Evolutionary conservation across 2,113 vertebrate genomes (phyloP).

Genomic region (Syngnathus floridae): DNA sequence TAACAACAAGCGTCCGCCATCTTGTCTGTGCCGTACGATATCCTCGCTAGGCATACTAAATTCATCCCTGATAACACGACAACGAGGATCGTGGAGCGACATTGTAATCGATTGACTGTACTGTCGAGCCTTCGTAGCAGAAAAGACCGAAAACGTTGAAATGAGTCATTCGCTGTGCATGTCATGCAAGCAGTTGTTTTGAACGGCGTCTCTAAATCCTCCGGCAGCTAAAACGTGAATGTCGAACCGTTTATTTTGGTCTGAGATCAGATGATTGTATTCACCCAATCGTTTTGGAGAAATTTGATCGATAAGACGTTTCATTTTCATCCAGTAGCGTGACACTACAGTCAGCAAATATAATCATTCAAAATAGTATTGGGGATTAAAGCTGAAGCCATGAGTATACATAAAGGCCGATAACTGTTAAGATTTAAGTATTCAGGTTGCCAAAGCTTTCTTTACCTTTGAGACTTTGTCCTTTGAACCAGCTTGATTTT

Average conservation of each 20-base stretch:
- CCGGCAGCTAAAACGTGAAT: background rate
- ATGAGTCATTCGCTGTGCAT: background rate
- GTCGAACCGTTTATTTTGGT: background rate
- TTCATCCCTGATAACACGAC: slow-evolving; percentile 73
- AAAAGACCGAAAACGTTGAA: slow-evolving; percentile 6
- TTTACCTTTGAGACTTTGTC: too few species aligned
- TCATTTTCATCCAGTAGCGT: background rate
- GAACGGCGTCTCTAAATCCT: background rate
- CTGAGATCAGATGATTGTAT: background rate
- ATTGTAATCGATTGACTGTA: slow-evolving; percentile 70
- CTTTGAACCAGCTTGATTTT: too few species aligned
- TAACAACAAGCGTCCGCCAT: slow-evolving; percentile 60
- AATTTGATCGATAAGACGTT: background rate
- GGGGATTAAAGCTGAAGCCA: background rate
- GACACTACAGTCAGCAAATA: background rate
- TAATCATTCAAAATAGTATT: background rate
- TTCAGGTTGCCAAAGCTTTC: too few species aligned
- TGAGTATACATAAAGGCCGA: too few species aligned
- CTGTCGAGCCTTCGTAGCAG: slow-evolving; percentile 47
- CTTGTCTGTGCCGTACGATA: slow-evolving; percentile 47
- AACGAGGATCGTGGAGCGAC: slow-evolving; percentile 56
- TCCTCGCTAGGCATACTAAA: slow-evolving; percentile 67
- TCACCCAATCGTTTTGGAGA: background rate
- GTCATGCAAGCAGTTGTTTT: background rate
- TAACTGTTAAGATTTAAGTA: too few species aligned